Evolutionary conservation across 2,797 vertebrate genomes (phyloP).

Genomic region (Aplochiton taeniatus): DNA sequence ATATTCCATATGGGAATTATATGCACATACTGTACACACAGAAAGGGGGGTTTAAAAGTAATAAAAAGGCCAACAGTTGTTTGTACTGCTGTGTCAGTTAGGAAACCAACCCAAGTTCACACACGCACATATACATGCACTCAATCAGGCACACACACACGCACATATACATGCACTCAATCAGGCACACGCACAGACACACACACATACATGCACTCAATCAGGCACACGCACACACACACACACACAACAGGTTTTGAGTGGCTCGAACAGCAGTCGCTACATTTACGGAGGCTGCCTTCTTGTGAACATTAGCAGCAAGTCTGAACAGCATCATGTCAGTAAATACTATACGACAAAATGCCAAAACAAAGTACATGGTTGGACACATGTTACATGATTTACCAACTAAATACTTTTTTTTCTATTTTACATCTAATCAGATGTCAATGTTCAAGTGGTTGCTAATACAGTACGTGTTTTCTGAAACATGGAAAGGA

Average conservation of each 20-base stretch:
- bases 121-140: background rate
- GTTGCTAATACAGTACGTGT: constrained; percentile 3
- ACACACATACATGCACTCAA: background rate
- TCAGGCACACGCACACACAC: background rate
- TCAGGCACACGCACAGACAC: background rate
- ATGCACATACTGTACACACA: background rate
- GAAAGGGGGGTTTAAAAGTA: background rate
- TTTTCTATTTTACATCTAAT: background rate
- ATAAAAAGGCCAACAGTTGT: background rate
- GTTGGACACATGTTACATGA: background rate
- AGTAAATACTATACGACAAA: background rate
- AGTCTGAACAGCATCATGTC: background rate
- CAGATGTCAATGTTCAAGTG: background rate
- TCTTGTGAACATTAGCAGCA: background rate
- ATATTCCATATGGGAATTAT: background rate
- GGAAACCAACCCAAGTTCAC: background rate
- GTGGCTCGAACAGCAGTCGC: constrained; percentile 1
- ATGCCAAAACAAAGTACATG: background rate
- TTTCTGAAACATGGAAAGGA: background rate
- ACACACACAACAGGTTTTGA: background rate
- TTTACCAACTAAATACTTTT: background rate
- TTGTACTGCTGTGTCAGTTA: background rate
- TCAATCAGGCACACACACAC: background rate
- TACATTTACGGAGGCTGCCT: constrained; percentile 8
- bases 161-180: background rate